Evolutionary conservation across 1,140 invertebrate species (phyloP), one percentile per base, ranked within the genome.

Genomic region (Holotrichia oblita): DNA sequence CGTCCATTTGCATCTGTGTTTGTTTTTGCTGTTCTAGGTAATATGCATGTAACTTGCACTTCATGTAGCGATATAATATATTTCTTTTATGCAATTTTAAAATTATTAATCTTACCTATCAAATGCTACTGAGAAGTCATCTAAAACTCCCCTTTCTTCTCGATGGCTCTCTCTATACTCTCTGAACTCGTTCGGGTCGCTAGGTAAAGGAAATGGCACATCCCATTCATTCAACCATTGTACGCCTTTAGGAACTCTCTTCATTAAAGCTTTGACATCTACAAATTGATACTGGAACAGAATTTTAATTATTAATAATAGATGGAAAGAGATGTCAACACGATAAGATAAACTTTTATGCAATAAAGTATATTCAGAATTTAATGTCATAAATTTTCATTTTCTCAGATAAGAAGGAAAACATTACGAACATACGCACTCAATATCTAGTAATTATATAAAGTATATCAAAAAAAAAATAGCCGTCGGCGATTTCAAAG

Each of bases 181-280:
- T 40, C 48, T 77, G 17, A 78, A 76, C 40, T 17, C 24, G 20
- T 40, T 24, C 10, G 78, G 81, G 55, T 83, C 83, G 17, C 79
- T 80, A n/a, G 83, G 81, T 9, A 83, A 78, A 17, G 79, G 80
- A 81, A 84, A 85, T 0, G 83, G 82, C 10, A 82, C 79, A 76
- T 85, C 84, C 77, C 81, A 80, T 77, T 85, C 84, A 34, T 34
- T 34, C 10, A 83, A 76, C 8, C 79, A 79, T 22, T 83, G 82
- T 73, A 81, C 79, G 41, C 82, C 82, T 72, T 80, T 79, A 4
- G 84, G 83, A 72, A 83, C 80, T 77, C 80, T 64, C n/a, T 81
- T 80, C 79, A 84, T 77, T 72, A 85, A 72, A 22, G 80, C 78
- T 79, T 82, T 74, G 14, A 74, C 73, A 14, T 40, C 4, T 8